Percentiles rank a stretch among this genome's conserved stretches.
These are phyloP conservation scores for Horisme vitalbata DNA, from an alignment of 2,888 invertebrate species.

Conservation along the genomic window DNA sequence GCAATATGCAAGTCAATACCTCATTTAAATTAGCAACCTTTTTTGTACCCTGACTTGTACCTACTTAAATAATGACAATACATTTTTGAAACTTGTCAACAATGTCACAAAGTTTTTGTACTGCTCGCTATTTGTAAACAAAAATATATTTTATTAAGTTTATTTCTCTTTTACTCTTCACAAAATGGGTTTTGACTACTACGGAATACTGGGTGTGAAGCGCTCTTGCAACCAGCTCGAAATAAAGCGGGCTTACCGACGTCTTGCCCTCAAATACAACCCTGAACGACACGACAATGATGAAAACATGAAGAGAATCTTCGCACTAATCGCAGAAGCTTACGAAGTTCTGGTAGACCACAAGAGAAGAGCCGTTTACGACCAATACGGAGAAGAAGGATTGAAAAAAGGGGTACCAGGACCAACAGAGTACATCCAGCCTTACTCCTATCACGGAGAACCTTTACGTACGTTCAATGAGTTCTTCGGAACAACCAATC, in stretches of 20 bases:
- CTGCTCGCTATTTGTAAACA: neutral
- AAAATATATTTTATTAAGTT: conserved; percentile 7
- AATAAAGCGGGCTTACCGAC: conserved; percentile 87
- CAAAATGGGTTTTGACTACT: conserved; percentile 89
- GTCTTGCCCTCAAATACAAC: conserved; percentile 82
- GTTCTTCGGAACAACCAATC: conserved; percentile 92
- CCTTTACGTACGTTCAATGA: conserved; percentile 88
- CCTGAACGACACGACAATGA: conserved; percentile 79
- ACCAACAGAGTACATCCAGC: conserved; percentile 85
- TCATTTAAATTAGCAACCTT: too few species aligned
- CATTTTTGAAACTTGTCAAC: too few species aligned
- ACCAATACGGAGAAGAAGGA: conserved; percentile 95
- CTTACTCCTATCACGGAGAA: conserved; percentile 92
- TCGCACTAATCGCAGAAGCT: conserved; percentile 88
- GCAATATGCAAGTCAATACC: too few species aligned
- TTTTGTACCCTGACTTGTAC: too few species aligned
- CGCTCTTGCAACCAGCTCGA: conserved; percentile 85
- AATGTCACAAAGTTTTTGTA: neutral
- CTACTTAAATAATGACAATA: too few species aligned
- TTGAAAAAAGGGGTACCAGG: conserved; percentile 91
- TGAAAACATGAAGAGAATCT: conserved; percentile 77
- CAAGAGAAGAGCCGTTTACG: conserved; percentile 88
- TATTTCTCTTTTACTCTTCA: conserved; percentile 1
- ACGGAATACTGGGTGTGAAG: conserved; percentile 87
- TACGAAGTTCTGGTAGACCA: conserved; percentile 90